Evolutionary conservation across 1,140 invertebrate species (phyloP), one percentile per base, ranked within the genome.

Genomic region (Sycobia sp.): DNA sequence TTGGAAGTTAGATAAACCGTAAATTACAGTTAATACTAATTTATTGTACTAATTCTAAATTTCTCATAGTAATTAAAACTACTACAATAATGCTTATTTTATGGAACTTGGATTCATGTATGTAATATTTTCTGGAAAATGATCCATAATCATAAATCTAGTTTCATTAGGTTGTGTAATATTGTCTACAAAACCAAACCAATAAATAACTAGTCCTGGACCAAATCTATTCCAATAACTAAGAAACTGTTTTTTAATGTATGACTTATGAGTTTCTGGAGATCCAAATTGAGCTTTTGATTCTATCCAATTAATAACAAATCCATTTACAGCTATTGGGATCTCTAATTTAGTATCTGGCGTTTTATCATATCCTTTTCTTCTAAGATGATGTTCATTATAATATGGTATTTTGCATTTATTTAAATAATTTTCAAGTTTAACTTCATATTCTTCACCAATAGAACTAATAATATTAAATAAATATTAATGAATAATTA

Each of bases 161-260:
- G 89, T 90, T 53, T 90, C 87, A 14, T 74, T 77, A 13, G 81
- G 65, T 67, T 82, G 69, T 20, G 81, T 74, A 18, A 94, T 77
- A 38, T 86, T 87, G 62, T 94, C 91, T 14, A 96, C 80, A 77
- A 89, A 96, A 20, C 94, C 95, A 85, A 96, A 95, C 95, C 95
- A 98, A 77, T 97, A 98, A 68, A 98, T 96, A 3, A 97, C 92
- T 57, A 97, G 83, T 3, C 95, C 95, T 14, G 94, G 88, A 4
- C 96, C 96, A 87, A 96, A 98, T 71, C 91, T 91, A 80, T 97
- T 97, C 89, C 91, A 94, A 75, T 98, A 98, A 74, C 92, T 93
- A 66, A 88, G 85, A 67, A 91, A 89, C 76, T 98, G 95, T 73
- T 94, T 90, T 73, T 90, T 90, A 22, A 94, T 83, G 78, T 96